These are phyloP conservation scores for Phyllostomus hastatus DNA, from an alignment of 2,113 vertebrate genomes.

Conservation along the genomic window DNA sequence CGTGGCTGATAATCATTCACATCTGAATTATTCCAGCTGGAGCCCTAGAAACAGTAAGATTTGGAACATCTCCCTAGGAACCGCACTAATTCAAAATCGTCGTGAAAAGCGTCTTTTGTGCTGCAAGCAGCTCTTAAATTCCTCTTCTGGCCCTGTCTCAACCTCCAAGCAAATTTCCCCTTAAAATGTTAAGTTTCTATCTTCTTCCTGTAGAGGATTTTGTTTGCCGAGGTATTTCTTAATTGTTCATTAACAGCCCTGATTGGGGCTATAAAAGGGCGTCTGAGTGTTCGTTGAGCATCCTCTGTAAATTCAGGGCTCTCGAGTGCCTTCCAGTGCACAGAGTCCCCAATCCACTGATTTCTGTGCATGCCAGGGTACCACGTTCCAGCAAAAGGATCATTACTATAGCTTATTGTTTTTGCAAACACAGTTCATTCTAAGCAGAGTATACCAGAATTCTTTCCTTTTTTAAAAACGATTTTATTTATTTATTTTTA, in stretches of 20 bases:
- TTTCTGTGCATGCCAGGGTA: not conserved
- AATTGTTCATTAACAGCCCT: slow-evolving; percentile 10
- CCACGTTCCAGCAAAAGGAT: slow-evolving; percentile 2
- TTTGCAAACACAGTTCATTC: not conserved
- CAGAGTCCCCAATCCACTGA: not conserved
- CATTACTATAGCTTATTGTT: not conserved
- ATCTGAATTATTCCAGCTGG: not conserved
- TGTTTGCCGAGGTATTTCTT: not conserved
- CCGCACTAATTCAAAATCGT: not conserved
- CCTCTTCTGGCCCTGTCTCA: not conserved
- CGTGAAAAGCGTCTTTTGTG: not conserved
- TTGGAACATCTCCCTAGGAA: not conserved
- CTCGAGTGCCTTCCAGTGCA: not conserved
- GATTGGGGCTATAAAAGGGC: not conserved
- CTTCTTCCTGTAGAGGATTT: not conserved
- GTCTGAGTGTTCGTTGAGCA: not conserved
- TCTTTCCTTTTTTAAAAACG: not conserved
- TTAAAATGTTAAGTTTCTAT: not conserved
- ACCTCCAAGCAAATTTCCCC: not conserved
- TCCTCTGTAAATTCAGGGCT: not conserved
- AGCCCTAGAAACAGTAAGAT: not conserved
- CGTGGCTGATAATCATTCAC: not conserved
- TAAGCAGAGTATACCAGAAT: not conserved
- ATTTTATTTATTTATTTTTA: too few relatives aligned
- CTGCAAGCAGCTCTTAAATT: not conserved